A percentile compares a stretch with the other conserved stretches of the same genome.
Conservation (phyloP, 2,888 invertebrate genomes). For the Tetheella fluctuosa region DNA sequence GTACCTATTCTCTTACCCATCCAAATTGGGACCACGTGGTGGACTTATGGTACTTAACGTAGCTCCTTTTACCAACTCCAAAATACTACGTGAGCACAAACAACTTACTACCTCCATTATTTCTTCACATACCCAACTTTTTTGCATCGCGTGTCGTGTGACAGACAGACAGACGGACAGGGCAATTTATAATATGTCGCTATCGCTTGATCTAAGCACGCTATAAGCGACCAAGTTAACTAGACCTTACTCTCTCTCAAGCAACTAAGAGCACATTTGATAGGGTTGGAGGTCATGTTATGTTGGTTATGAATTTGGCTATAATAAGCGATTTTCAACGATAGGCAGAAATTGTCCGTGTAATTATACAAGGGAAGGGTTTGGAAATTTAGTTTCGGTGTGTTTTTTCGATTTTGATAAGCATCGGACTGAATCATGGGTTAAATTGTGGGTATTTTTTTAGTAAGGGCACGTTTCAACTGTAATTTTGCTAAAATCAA, state of each 20-base stretch:
- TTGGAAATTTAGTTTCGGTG: conserved; percentile 31
- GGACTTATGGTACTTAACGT: too few relatives aligned
- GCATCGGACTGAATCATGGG: conserved; percentile 39
- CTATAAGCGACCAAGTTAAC: conserved; percentile 44
- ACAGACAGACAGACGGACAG: conserved; percentile 81
- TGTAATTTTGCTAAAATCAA: too few relatives aligned
- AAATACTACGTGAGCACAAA: not conserved
- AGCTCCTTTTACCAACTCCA: not conserved
- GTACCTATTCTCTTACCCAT: too few relatives aligned
- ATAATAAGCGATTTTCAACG: conserved; percentile 47
- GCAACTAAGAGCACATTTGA: not conserved
- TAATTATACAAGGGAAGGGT: conserved; percentile 62
- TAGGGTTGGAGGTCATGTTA: conserved; percentile 27
- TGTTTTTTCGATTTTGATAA: conserved; percentile 21
- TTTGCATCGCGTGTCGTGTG: conserved; percentile 80
- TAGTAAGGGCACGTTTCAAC: too few relatives aligned
- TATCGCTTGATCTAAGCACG: conserved; percentile 70
- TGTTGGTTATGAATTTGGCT: conserved; percentile 27
- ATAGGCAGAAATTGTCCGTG: conserved; percentile 53
- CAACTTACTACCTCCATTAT: conserved; percentile 17
- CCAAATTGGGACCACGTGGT: too few relatives aligned
- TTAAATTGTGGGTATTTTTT: conserved; percentile 14
- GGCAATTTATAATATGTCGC: conserved; percentile 82
- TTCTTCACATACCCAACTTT: conserved; percentile 54
- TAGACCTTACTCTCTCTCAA: conserved; percentile 29